Evolutionary conservation across 2,797 vertebrate species (phyloP), one percentile per base, ranked within the genome.

Genomic region (Cyprinella venusta): DNA sequence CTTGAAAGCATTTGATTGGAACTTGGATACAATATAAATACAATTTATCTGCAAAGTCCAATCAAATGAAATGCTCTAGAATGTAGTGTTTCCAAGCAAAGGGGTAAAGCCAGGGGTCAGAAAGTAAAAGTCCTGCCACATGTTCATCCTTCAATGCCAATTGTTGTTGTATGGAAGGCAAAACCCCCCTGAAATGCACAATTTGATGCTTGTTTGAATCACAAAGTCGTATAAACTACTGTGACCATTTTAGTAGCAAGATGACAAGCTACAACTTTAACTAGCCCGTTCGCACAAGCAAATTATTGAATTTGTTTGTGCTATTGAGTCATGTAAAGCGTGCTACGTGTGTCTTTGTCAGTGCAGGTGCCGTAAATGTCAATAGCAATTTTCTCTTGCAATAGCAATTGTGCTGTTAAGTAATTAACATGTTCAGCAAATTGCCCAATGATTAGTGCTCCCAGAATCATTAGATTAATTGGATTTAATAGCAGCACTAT

Each of bases 361-460:
- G 61, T 42, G 42, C 69, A 80, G 54, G 79, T 80, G 68, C 56
- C 21, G 36, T 76, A 75, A 75, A 74, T 84, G 78, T 56, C 63
- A 84, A 77, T 71, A 79, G 52, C 82, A 81, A 75, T 75, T 81
- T 75, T 65, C 30, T 75, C 59, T 42, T 54, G 61, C 80, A 67
- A 82, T 38, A 75, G 70, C 45, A 76, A 76, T 56, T 82, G 61
- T 40, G 48, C 16, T 67, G 33, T 82, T 76, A 42, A 75, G 48
- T 67, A 82, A 67, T 82, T 82, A 67, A 76, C 48, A 56, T 42
- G 48, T 54, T 68, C 45, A 56, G n/a, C 48, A 56, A 54, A 82
- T 56, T 67, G 56, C 71, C 71, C 48, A 42, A 65, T 75, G 18
- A 82, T 45, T 38, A 82, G 63, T 30, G 45, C 50, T 76, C 48